Percentiles rank a stretch among this genome's conserved stretches.
Conservation (phyloP, 1,140 invertebrate species). For the Armadillidium nasatum region DNA sequence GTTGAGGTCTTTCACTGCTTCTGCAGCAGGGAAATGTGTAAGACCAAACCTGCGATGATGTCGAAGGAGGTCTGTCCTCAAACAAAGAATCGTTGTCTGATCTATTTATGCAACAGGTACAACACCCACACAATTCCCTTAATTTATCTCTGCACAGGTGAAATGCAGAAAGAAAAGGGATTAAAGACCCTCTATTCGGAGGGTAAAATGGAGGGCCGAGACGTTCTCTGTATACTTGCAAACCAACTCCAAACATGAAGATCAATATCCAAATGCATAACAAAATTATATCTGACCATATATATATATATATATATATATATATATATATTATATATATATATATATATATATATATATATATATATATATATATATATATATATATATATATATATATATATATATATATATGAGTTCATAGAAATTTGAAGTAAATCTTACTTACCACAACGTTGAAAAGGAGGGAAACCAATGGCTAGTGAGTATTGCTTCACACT, state of each 20-base stretch:
- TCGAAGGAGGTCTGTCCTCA: conserved; percentile 31
- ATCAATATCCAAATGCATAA: conserved; percentile 55
- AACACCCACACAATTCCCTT: too few species aligned
- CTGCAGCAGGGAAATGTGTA: conserved; percentile 17
- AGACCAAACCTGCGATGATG: conserved; percentile 2
- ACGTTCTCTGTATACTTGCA: conserved; percentile 55
- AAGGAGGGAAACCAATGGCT: conserved; percentile 60
- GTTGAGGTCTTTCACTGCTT: conserved; percentile 1
- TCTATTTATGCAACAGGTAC: conserved; percentile 26
- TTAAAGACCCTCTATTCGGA: conserved; percentile 40
- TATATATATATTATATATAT: too few species aligned
- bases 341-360: too few species aligned
- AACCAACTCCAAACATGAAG: conserved; percentile 51
- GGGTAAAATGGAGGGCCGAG: conserved; percentile 58
- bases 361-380: too few species aligned
- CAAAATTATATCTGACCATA: conserved; percentile 56
- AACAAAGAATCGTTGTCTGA: conserved; percentile 30
- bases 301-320: too few species aligned
- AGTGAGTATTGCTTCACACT: conserved; percentile 57
- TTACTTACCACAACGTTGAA: conserved; percentile 58
- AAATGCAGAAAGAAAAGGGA: conserved; percentile 17
- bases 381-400: too few species aligned
- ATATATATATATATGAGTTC: too few species aligned
- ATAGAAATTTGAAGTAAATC: too few species aligned
- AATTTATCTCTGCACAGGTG: conserved; percentile 32